These are phyloP conservation scores for Leptinotarsa juncta DNA, from an alignment of 2,888 invertebrate genomes.

Conservation along the genomic window DNA sequence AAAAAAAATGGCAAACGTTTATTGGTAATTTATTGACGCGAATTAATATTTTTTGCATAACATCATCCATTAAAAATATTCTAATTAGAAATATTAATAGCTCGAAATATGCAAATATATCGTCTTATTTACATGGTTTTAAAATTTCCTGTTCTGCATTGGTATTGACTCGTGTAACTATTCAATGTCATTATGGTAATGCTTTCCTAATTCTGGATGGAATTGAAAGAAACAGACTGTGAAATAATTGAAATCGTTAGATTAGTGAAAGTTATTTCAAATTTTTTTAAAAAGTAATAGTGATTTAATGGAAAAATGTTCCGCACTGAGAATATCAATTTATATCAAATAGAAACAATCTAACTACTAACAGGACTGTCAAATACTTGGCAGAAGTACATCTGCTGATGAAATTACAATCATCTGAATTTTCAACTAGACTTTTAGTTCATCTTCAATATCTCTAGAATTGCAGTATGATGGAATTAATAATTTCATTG, in stretches of 20 bases:
- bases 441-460: too few relatives aligned
- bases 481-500: too few relatives aligned
- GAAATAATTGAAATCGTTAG: neutral
- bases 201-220: neutral
- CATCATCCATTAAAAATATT: constrained; percentile 6
- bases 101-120: constrained; percentile 21
- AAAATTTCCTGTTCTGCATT: constrained; percentile 4
- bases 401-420: too few relatives aligned
- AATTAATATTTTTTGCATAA: neutral
- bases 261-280: neutral
- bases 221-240: neutral
- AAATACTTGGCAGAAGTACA: too few relatives aligned
- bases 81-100: constrained; percentile 18
- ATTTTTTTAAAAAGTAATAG: neutral
- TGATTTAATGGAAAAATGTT: too few relatives aligned
- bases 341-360: too few relatives aligned
- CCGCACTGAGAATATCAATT: too few relatives aligned
- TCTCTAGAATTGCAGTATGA: too few relatives aligned
- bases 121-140: constrained; percentile 6
- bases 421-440: too few relatives aligned
- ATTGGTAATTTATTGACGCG: neutral
- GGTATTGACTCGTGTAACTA: neutral
- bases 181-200: constrained; percentile 2
- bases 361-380: too few relatives aligned
- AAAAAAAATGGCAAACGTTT: neutral